Conservation (phyloP, 2,113 vertebrate genomes). For the Promerops cafer region DNA sequence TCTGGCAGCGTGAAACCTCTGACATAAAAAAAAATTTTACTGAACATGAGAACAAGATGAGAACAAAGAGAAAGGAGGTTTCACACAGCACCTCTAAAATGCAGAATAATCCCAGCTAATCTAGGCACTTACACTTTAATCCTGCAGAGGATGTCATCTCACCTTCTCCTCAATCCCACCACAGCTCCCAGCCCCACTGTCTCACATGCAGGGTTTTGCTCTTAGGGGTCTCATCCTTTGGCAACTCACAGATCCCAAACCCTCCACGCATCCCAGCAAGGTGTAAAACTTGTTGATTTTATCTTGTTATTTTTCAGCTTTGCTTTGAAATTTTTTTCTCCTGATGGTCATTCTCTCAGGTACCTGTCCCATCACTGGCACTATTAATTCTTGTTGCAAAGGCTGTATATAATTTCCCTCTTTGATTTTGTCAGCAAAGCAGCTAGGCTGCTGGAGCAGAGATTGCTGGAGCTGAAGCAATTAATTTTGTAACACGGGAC, state of each 20-base stretch:
- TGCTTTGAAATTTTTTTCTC: neutral
- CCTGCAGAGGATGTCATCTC: neutral
- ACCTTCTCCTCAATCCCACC: neutral
- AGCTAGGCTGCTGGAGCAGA: neutral
- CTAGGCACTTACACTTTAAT: neutral
- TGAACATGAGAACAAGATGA: neutral
- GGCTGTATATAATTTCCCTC: neutral
- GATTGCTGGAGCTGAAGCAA: neutral
- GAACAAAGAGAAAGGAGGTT: neutral
- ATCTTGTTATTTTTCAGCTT: neutral
- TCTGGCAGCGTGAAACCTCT: neutral
- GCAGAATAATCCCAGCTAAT: neutral
- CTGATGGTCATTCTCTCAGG: neutral
- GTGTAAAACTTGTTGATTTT: neutral
- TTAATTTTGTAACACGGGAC: neutral
- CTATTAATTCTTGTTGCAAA: neutral
- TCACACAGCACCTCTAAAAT: neutral
- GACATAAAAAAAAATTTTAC: neutral
- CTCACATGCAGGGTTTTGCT: neutral
- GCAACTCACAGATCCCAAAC: neutral
- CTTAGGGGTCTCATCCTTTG: neutral
- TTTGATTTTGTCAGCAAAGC: neutral
- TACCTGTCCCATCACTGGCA: neutral
- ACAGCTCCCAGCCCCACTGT: fast-evolving
- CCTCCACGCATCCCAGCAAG: neutral